Evolutionary conservation across 1,140 invertebrate species (phyloP).

Genomic region (Galendromus occidentalis): DNA sequence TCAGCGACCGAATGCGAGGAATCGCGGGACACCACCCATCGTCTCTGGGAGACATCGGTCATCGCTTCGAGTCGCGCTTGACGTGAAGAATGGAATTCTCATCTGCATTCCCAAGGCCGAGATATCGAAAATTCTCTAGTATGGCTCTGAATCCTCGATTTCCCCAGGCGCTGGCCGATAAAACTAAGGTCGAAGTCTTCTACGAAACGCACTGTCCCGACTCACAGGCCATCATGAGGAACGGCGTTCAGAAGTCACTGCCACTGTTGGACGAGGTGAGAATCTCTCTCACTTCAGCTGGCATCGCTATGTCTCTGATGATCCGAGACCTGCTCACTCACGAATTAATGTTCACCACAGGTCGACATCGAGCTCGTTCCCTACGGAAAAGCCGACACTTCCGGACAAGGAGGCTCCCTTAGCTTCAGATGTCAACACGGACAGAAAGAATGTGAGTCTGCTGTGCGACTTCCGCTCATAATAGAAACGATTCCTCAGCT

Average conservation of each 20-base stretch:
- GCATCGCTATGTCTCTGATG: neutral
- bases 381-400: neutral
- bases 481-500: neutral
- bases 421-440: neutral
- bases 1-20: no score
- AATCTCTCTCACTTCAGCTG: no score
- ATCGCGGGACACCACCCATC: no score
- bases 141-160: neutral
- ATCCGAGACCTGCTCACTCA: neutral
- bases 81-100: no score
- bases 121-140: no score
- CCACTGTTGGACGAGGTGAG: neutral
- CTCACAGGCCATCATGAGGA: neutral
- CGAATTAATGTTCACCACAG: neutral
- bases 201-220: constrained; percentile 9
- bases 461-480: neutral
- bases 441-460: neutral
- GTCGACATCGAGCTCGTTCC: neutral
- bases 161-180: neutral
- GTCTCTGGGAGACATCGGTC: no score
- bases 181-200: neutral
- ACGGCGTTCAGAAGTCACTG: neutral
- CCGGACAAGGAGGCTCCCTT: neutral
- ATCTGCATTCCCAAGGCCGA: no score
- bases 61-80: no score